Evolutionary conservation across 2,888 invertebrate genomes (phyloP).

Genomic region (Isoperla grammatica): DNA sequence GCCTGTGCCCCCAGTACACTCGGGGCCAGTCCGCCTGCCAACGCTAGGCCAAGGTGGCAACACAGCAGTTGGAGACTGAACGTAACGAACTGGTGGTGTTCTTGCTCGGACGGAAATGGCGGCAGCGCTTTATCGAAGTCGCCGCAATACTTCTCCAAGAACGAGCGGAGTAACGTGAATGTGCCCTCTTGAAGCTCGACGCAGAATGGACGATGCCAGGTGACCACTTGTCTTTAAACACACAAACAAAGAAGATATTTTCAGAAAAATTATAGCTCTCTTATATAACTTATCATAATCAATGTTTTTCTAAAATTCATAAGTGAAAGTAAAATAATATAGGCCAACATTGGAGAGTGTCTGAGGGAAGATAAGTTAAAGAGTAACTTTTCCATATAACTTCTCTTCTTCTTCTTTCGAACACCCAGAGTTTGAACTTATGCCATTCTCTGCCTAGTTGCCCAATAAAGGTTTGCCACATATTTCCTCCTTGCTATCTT

Average conservation of each 20-base stretch:
- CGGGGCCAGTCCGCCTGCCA: slow-evolving; percentile 46
- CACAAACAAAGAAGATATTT: slow-evolving; percentile 17
- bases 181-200: slow-evolving; percentile 56
- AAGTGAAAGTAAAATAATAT: too few species aligned
- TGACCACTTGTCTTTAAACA: slow-evolving; percentile 45
- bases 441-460: too few species aligned
- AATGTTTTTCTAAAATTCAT: too few species aligned
- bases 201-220: slow-evolving; percentile 55
- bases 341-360: too few species aligned
- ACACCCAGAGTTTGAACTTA: too few species aligned
- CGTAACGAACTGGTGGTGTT: slow-evolving; percentile 53
- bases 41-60: slow-evolving; percentile 54
- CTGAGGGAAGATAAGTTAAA: too few species aligned
- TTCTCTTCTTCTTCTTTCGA: too few species aligned
- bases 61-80: slow-evolving; percentile 52
- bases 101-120: slow-evolving; percentile 46
- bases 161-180: slow-evolving; percentile 49
- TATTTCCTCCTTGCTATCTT: too few species aligned
- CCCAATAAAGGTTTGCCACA: too few species aligned
- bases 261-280: too few species aligned
- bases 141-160: slow-evolving; percentile 53
- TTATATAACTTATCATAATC: too few species aligned
- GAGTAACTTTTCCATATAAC: too few species aligned
- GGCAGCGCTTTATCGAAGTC: slow-evolving; percentile 45
- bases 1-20: slow-evolving; percentile 51